Conservation (phyloP, 2,797 vertebrate species). For the Lagorchestes hirsutus region DNA sequence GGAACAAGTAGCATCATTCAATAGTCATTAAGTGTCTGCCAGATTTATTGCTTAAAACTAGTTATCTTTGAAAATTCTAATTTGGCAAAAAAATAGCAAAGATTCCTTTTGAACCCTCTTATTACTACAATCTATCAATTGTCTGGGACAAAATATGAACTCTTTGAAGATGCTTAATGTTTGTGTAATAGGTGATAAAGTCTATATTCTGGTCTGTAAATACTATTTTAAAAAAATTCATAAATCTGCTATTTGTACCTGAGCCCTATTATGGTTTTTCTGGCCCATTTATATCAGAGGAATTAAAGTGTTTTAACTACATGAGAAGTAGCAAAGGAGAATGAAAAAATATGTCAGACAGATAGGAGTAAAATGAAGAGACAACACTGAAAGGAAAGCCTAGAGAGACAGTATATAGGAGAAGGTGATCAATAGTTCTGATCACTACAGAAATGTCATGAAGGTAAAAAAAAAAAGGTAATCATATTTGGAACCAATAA, state of each 20-base stretch:
- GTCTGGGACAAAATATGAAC: background rate
- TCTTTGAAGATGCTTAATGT: conserved; percentile 12
- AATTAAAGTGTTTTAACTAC: conserved; percentile 17
- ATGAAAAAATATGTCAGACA: background rate
- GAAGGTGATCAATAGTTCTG: background rate
- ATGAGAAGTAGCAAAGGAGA: background rate
- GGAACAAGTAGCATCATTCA: background rate
- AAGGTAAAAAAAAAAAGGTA: background rate
- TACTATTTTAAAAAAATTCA: background rate
- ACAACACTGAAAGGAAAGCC: background rate
- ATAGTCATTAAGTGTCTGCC: conserved; percentile 13
- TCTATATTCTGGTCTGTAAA: background rate
- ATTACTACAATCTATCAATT: background rate
- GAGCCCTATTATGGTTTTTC: background rate
- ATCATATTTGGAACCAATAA: background rate
- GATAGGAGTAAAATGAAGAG: background rate
- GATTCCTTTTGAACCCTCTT: background rate
- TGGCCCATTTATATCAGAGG: background rate
- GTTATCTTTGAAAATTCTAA: conserved; percentile 19
- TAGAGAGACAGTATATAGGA: background rate
- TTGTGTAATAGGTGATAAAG: conserved; percentile 24
- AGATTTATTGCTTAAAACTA: background rate
- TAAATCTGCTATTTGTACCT: background rate
- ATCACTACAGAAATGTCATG: background rate
- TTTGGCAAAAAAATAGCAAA: conserved; percentile 14